These are phyloP conservation scores for Brachymystax lenok DNA, from an alignment of 2,797 vertebrate genomes.

Conservation along the genomic window DNA sequence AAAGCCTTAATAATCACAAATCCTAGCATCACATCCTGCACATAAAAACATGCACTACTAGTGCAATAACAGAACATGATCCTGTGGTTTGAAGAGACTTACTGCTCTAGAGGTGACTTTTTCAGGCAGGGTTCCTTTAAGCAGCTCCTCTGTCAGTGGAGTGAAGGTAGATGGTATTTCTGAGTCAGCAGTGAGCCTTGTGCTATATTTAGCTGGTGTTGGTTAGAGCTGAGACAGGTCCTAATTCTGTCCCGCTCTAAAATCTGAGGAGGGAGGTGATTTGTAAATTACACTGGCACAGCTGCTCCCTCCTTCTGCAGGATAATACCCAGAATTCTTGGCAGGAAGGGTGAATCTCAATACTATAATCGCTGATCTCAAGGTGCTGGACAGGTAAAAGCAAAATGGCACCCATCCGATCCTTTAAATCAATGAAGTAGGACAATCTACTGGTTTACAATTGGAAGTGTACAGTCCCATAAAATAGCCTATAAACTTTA, in stretches of 20 bases:
- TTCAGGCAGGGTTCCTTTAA: conserved; percentile 43
- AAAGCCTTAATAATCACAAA: too few relatives aligned
- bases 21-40: background rate
- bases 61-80: background rate
- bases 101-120: conserved; percentile 20
- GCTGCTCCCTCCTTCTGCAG: conserved; percentile 54
- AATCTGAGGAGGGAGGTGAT: conserved; percentile 55
- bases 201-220: conserved; percentile 56
- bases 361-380: background rate
- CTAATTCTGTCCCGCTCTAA: conserved; percentile 73
- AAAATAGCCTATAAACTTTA: background rate
- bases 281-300: conserved; percentile 53
- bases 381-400: background rate
- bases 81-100: background rate
- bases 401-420: background rate
- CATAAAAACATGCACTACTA: background rate
- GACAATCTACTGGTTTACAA: background rate
- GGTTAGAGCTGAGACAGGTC: conserved; percentile 52
- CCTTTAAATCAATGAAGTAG: background rate
- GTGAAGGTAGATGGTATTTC: conserved; percentile 63
- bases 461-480: background rate
- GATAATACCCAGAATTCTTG: conserved; percentile 42
- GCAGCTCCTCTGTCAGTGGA: conserved; percentile 43
- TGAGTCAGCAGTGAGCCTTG: conserved; percentile 69
- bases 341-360: background rate